These are phyloP conservation scores for Phorcus lineatus DNA, from an alignment of 2,888 invertebrate genomes.

Conservation along the genomic window DNA sequence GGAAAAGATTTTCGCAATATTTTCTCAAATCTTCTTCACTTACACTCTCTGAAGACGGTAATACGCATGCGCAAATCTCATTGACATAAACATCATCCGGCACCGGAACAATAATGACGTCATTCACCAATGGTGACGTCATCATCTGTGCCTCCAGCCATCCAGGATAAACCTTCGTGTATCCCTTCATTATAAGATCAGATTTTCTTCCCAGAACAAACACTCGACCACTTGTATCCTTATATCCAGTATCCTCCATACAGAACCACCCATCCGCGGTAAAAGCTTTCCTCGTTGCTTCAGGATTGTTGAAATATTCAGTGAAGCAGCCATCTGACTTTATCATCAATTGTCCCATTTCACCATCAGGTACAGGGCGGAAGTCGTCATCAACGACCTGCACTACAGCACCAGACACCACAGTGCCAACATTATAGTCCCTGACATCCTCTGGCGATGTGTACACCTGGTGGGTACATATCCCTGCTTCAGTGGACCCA, in stretches of 20 bases:
- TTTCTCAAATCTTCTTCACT: slow-evolving; percentile 8
- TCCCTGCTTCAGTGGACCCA: neutral
- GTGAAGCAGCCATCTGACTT: neutral
- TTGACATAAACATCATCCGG: slow-evolving; percentile 23
- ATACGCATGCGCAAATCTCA: slow-evolving; percentile 34
- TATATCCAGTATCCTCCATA: neutral
- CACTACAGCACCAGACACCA: neutral
- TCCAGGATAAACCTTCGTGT: slow-evolving; percentile 21
- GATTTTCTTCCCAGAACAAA: slow-evolving; percentile 4
- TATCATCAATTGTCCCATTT: neutral
- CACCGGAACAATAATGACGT: slow-evolving; percentile 27
- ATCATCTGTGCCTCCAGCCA: slow-evolving; percentile 23
- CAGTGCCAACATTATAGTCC: neutral
- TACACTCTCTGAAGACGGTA: neutral
- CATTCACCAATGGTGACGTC: slow-evolving; percentile 3
- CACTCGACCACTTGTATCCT: neutral
- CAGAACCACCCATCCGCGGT: neutral
- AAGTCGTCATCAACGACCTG: neutral
- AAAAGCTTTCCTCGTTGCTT: neutral
- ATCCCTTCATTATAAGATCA: slow-evolving; percentile 25
- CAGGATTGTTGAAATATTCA: neutral
- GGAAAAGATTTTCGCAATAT: neutral
- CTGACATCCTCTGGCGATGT: neutral
- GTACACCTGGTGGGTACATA: neutral
- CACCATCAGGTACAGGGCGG: neutral